These are phyloP conservation scores for Dipodomys spectabilis DNA, from an alignment of 2,113 vertebrate species.

Conservation along the genomic window DNA sequence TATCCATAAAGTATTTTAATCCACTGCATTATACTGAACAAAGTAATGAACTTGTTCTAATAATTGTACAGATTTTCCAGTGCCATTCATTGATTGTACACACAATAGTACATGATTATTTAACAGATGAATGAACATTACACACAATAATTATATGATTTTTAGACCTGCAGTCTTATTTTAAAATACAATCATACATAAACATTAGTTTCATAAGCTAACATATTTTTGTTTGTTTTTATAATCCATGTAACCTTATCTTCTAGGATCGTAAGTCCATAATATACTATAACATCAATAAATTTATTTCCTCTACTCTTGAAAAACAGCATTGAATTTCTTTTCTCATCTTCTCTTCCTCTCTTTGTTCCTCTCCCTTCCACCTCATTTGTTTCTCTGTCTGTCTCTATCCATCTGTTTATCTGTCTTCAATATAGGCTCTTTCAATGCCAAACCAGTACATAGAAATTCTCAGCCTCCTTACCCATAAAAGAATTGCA, in stretches of 20 bases:
- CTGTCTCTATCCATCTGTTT: neutral
- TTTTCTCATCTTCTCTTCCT: too few species aligned
- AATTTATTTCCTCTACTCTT: neutral
- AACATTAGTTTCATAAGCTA: neutral
- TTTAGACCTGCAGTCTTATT: neutral
- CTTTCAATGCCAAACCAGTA: neutral
- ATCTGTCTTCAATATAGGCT: neutral
- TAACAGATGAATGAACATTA: neutral
- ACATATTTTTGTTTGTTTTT: neutral
- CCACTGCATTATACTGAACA: neutral
- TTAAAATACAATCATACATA: neutral
- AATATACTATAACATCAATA: neutral
- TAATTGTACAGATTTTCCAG: neutral
- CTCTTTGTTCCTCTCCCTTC: too few species aligned
- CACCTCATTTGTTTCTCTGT: too few species aligned
- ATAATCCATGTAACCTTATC: neutral
- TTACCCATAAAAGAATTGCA: too few species aligned
- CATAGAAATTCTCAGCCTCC: neutral
- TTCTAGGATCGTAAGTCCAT: neutral
- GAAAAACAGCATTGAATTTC: too few species aligned
- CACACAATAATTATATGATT: slow-evolving; percentile 9
- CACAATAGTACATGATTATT: neutral
- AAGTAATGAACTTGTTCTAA: neutral
- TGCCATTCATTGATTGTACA: neutral
- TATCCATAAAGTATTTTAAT: slow-evolving; percentile 3